Evolutionary conservation across 1,140 invertebrate genomes (phyloP).

Genomic region (Pissodes strobi): DNA sequence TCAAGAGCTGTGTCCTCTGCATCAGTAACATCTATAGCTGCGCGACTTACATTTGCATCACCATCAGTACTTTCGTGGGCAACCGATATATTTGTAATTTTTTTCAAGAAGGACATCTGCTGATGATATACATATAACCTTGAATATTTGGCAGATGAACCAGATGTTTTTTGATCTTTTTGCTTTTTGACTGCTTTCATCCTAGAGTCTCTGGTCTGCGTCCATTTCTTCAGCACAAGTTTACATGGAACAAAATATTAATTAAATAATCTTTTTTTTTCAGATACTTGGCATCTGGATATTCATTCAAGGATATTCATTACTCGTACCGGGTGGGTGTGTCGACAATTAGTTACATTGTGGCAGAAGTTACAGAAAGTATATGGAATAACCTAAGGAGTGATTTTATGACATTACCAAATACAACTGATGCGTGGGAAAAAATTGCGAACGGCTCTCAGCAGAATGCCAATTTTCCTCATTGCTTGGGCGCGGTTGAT

Average conservation of each 20-base stretch:
- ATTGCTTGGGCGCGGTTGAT: too few species aligned
- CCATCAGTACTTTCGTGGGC: neutral
- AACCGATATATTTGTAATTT: neutral
- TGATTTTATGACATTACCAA: constrained; percentile 31
- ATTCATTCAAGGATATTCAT: constrained; percentile 37
- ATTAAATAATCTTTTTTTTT: constrained; percentile 27
- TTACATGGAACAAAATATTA: constrained; percentile 6
- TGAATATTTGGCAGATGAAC: neutral
- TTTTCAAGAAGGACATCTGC: neutral
- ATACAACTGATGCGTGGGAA: too few species aligned
- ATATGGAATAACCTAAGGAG: constrained; percentile 35
- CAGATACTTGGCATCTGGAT: constrained; percentile 41
- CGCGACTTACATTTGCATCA: neutral
- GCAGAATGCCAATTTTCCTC: too few species aligned
- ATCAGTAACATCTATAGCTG: too few species aligned
- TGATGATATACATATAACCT: too few species aligned
- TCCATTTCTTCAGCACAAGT: constrained; percentile 4
- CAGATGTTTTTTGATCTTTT: neutral
- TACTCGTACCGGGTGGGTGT: constrained; percentile 36
- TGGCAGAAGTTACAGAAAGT: constrained; percentile 33
- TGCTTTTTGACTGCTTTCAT: constrained; percentile 7
- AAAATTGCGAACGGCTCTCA: too few species aligned
- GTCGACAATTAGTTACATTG: constrained; percentile 38
- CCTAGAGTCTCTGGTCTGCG: too few species aligned
- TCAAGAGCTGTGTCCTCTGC: neutral